These are phyloP conservation scores for Euthynnus affinis DNA, from an alignment of 2,797 vertebrate species.

Conservation along the genomic window DNA sequence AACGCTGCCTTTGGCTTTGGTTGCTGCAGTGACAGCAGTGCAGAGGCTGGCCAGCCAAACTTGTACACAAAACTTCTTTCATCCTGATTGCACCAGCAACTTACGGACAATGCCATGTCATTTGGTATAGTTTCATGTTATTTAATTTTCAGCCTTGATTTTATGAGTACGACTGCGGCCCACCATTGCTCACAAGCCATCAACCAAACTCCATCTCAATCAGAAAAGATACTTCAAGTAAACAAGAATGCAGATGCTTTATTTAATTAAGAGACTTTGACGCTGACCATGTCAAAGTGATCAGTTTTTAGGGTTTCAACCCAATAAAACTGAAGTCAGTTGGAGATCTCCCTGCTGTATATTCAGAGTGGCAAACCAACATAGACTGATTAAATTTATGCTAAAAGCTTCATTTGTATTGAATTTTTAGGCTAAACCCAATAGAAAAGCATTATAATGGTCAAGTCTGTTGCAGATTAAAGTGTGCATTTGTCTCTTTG, in stretches of 20 bases:
- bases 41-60: neutral
- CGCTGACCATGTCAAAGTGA: neutral
- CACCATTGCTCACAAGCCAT: neutral
- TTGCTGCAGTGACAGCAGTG: neutral
- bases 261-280: neutral
- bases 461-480: neutral
- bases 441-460: neutral
- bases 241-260: conserved; percentile 6
- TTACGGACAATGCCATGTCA: neutral
- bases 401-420: neutral
- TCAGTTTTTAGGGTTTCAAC: conserved; percentile 1
- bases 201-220: neutral
- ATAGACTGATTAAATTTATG: too few species aligned
- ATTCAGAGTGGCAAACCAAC: neutral
- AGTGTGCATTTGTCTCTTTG: neutral
- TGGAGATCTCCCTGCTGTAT: too few species aligned
- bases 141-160: neutral
- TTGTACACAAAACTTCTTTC: conserved; percentile 8
- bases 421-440: neutral
- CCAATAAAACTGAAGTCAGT: neutral
- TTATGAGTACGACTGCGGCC: too few species aligned
- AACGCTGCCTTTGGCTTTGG: conserved; percentile 2
- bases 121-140: neutral
- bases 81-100: conserved; percentile 11
- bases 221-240: neutral